These are phyloP conservation scores for Drosophila melanica DNA, from an alignment of 1,140 invertebrate species.

Conservation along the genomic window DNA sequence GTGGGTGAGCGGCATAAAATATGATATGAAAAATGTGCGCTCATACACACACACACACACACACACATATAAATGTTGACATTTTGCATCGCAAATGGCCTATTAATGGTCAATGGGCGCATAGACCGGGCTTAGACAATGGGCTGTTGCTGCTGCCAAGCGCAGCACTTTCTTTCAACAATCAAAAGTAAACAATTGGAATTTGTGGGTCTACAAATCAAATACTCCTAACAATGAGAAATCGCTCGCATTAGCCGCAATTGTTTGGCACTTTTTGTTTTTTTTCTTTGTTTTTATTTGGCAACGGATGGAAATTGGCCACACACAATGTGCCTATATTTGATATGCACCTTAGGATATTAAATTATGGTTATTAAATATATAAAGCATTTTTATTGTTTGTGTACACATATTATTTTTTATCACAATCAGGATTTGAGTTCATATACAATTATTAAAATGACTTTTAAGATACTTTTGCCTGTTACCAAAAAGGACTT, in stretches of 20 bases:
- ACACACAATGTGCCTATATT: conserved; percentile 51
- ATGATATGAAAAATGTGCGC: conserved; percentile 25
- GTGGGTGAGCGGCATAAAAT: conserved; percentile 62
- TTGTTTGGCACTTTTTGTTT: conserved; percentile 62
- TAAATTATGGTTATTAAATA: background rate
- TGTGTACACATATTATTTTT: background rate
- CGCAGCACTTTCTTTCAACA: conserved; percentile 53
- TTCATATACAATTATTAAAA: too few species aligned
- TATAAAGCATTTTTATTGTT: background rate
- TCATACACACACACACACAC: too few species aligned
- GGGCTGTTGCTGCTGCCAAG: conserved; percentile 15
- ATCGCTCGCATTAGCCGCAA: conserved; percentile 71
- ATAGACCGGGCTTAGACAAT: conserved; percentile 55
- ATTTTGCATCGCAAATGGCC: conserved; percentile 65
- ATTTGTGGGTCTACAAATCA: conserved; percentile 67
- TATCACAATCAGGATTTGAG: too few species aligned
- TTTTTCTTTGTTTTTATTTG: too few species aligned
- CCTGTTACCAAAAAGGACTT: too few species aligned
- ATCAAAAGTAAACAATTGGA: conserved; percentile 63
- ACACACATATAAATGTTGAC: conserved; percentile 53
- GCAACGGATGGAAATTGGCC: conserved; percentile 36
- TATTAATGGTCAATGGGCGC: conserved; percentile 67
- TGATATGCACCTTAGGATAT: background rate
- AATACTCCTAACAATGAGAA: conserved; percentile 68
- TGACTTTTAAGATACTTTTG: too few species aligned